Percentiles rank a stretch among this genome's conserved stretches.
These are phyloP conservation scores for Rhinogobius similis DNA, from an alignment of 2,113 vertebrate genomes.

Conservation along the genomic window DNA sequence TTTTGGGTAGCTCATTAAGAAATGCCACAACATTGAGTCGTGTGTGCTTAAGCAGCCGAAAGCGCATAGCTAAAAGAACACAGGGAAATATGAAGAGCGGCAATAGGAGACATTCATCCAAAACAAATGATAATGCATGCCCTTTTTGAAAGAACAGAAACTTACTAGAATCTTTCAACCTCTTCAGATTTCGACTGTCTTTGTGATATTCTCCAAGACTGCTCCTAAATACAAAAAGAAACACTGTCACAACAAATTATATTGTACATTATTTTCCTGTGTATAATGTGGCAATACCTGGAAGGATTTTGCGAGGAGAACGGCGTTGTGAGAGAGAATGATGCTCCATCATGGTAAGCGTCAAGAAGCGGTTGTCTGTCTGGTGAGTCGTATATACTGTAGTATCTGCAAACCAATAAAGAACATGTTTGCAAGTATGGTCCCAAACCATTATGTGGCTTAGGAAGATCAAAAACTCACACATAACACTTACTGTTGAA, in stretches of 20 bases:
- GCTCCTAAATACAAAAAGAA: constrained; percentile 67
- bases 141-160: constrained; percentile 2
- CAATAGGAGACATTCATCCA: neutral
- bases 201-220: constrained; percentile 85
- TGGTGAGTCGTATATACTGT: constrained; percentile 85
- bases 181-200: constrained; percentile 87
- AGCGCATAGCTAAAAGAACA: constrained; percentile 74
- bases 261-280: neutral
- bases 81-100: neutral
- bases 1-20: constrained; percentile 88
- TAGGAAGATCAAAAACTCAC: neutral
- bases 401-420: constrained; percentile 77
- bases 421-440: neutral
- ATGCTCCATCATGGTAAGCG: constrained; percentile 89
- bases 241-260: neutral
- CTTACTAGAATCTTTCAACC: constrained; percentile 87
- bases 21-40: constrained; percentile 88
- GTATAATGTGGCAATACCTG: constrained; percentile 68
- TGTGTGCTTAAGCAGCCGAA: constrained; percentile 84
- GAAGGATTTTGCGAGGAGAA: constrained; percentile 77
- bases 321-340: constrained; percentile 86
- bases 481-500: constrained; percentile 85
- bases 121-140: neutral
- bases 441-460: neutral
- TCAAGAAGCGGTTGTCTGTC: constrained; percentile 87